These are phyloP conservation scores for Bucco capensis DNA, from an alignment of 2,113 vertebrate genomes.

Conservation along the genomic window DNA sequence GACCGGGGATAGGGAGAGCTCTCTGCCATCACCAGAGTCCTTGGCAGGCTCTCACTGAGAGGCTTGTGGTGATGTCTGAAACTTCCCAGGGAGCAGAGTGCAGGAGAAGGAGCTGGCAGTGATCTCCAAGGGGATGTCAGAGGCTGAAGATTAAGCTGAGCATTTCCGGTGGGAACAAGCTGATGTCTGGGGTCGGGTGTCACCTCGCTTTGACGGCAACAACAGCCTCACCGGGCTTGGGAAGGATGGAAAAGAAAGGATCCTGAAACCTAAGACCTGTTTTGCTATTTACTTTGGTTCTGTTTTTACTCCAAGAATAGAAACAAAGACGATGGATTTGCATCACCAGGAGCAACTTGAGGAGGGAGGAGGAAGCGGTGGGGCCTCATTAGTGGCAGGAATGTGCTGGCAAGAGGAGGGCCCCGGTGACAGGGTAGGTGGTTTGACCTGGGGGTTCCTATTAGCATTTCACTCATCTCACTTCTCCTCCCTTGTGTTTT, in stretches of 20 bases:
- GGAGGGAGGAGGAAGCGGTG: conserved; percentile 43
- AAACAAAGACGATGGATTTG: conserved; percentile 54
- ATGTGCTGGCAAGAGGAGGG: conserved; percentile 33
- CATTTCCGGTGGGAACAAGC: neutral
- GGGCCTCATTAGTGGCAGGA: conserved; percentile 39
- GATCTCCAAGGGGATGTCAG: neutral
- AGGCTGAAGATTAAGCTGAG: neutral
- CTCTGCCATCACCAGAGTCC: neutral
- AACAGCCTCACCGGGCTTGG: neutral
- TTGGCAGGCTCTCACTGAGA: neutral
- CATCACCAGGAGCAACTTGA: conserved; percentile 58
- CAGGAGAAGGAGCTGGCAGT: neutral
- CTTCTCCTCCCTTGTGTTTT: neutral
- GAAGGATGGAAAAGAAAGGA: conserved; percentile 37
- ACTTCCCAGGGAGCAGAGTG: neutral
- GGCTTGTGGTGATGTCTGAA: neutral
- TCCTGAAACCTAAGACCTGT: conserved; percentile 52
- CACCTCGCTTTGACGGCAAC: neutral
- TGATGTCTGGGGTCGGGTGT: neutral
- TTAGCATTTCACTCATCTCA: conserved; percentile 30
- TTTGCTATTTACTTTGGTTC: conserved; percentile 43
- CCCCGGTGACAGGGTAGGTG: neutral
- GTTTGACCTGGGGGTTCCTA: conserved; percentile 20
- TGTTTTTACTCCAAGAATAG: conserved; percentile 57
- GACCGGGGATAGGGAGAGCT: neutral